Conservation (phyloP, 2,888 invertebrate genomes). For the Ormyrus thymus region DNA sequence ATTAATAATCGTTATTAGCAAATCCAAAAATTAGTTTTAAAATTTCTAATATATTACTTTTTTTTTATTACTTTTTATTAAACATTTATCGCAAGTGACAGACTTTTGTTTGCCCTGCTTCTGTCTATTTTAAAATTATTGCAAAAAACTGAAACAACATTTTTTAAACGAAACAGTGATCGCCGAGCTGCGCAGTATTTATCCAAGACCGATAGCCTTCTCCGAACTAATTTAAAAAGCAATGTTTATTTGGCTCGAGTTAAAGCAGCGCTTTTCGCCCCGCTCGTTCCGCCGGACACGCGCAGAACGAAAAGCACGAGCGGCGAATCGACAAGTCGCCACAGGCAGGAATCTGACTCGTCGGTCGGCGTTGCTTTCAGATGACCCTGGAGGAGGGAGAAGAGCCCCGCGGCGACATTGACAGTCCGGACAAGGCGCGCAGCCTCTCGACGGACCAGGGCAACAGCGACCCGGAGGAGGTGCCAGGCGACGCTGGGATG, state of each 20-base stretch:
- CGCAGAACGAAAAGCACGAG: too few relatives aligned
- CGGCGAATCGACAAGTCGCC: too few relatives aligned
- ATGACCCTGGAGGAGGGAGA: slow-evolving; percentile 93
- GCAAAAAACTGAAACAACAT: too few relatives aligned
- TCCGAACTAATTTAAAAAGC: too few relatives aligned
- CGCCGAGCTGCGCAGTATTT: too few relatives aligned
- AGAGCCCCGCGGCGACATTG: slow-evolving; percentile 74
- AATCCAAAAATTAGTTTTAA: background rate
- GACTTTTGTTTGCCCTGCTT: background rate
- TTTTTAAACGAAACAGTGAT: too few relatives aligned
- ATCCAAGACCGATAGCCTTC: too few relatives aligned
- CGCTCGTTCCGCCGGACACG: too few relatives aligned
- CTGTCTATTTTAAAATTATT: too few relatives aligned
- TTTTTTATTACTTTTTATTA: background rate
- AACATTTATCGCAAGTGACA: background rate
- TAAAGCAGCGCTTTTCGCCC: too few relatives aligned
- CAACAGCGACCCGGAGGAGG: slow-evolving; percentile 72
- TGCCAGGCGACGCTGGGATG: slow-evolving; percentile 81
- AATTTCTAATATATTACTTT: background rate
- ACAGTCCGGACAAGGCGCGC: slow-evolving; percentile 69
- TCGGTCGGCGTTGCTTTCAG: slow-evolving; percentile 70
- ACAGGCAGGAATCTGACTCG: too few relatives aligned
- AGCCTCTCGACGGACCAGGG: slow-evolving; percentile 59
- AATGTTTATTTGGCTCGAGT: too few relatives aligned
- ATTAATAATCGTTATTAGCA: background rate